phyloP scores from a whole-genome alignment of 2,888 invertebrate species.

The Leptarthrus brevirostris region DNA sequence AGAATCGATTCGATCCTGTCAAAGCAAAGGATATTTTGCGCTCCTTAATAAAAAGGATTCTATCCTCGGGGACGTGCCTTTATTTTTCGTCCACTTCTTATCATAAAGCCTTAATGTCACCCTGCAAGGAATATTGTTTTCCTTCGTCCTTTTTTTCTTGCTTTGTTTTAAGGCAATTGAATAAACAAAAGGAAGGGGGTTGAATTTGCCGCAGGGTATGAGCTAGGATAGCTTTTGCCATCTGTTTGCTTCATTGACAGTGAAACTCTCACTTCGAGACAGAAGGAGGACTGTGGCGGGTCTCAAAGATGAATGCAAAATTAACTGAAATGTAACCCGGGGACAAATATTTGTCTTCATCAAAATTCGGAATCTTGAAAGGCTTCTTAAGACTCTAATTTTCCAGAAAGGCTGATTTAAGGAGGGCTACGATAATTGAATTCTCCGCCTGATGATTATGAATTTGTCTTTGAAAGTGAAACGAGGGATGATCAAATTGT shows the following conservation, averaged over 20 bases:
- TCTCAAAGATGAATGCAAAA: conserved; percentile 26
- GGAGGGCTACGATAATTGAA: conserved; percentile 17
- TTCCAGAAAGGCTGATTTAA: neutral
- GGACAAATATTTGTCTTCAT: conserved; percentile 24
- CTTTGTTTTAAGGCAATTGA: conserved; percentile 14
- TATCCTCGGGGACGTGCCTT: conserved; percentile 23
- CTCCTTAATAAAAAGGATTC: conserved; percentile 35
- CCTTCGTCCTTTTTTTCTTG: conserved; percentile 8
- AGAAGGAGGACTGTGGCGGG: neutral
- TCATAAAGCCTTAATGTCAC: neutral
- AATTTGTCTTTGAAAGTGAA: conserved; percentile 29
- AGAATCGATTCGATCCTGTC: neutral
- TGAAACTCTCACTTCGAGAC: neutral
- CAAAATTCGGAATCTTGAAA: conserved; percentile 14
- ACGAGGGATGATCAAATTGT: too few species aligned
- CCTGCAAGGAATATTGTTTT: conserved; percentile 6
- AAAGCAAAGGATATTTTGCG: conserved; percentile 5
- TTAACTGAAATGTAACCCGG: conserved; percentile 21
- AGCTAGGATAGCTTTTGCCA: too few species aligned
- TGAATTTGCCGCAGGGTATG: neutral
- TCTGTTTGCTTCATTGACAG: too few species aligned
- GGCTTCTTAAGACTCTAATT: conserved; percentile 7
- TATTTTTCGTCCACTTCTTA: conserved; percentile 37
- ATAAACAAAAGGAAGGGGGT: neutral
- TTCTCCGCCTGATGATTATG: conserved; percentile 24